Evolutionary conservation across 2,888 invertebrate species (phyloP), one percentile per base, ranked within the genome.

Genomic region (Adelognathus sp.): DNA sequence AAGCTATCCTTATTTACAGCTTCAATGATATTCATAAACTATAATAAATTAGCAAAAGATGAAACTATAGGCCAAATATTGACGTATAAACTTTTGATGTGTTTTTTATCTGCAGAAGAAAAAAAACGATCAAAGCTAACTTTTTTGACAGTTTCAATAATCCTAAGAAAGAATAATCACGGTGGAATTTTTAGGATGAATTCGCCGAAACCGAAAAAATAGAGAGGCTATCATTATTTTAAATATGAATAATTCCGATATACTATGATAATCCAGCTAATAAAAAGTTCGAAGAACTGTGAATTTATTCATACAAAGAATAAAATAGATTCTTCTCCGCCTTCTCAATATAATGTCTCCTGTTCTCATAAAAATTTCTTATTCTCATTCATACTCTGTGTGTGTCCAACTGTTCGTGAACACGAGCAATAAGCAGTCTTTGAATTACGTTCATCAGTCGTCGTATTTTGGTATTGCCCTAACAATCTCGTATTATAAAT

Each of bases 381-480:
- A 50, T 50, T 24, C n/a, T 3, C 24, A 50, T 50, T 11, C 3
- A 14, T 63, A 63, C 6, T 29, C 16, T 24, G 27, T 18, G 16
- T 16, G 16, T 29, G 1, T 3, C 9, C 44, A 11, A 11, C 27
- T 14, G 18, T n/a, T 41, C 27, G 24, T 14, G 11, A 14, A 27
- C 44, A 16, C 27, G 14, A 41, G 41, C 44, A 61, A 61, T 61
- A 27, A 29, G 61, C 61, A 61, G 61, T 61, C 61, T 61, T 44
- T 39, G 64, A 44, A 71, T 74, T 74, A 66, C 33, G 52, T 60
- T 36, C 46, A 74, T 79, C 78, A 79, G 78, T 79, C 54, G 24
- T 24, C 14, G 36, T 60, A 33, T 18, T 52, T 63, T 67, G 54
- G 60, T 73, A 56, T 73, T 56, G 36, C 31, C 11, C 56, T 56